phyloP scores from a whole-genome alignment of 2,888 invertebrate species.

The Gerosis bhagava region DNA sequence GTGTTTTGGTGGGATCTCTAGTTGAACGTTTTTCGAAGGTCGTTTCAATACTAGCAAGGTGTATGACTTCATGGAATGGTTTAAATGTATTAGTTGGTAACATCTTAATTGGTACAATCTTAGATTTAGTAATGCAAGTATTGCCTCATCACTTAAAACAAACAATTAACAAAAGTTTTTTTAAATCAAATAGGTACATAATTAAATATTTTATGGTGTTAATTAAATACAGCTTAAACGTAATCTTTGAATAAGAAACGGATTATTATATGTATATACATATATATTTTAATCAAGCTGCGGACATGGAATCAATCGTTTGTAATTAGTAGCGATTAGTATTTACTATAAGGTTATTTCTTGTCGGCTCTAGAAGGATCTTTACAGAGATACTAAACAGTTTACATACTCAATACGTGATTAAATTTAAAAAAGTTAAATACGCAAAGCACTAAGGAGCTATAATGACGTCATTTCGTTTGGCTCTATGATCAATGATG shows the following conservation, averaged over 20 bases:
- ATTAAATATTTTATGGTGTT: too few species aligned
- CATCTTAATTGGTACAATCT: too few species aligned
- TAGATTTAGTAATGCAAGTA: too few species aligned
- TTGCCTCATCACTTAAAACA: too few species aligned
- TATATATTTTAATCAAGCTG: conserved; percentile 16
- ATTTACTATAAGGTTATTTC: conserved; percentile 16
- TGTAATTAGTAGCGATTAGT: conserved; percentile 20
- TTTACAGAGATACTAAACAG: too few species aligned
- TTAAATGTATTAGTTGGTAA: too few species aligned
- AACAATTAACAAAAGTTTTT: too few species aligned
- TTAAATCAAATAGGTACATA: too few species aligned
- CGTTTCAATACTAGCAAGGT: conserved; percentile 4
- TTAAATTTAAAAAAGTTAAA: not conserved
- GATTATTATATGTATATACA: too few species aligned
- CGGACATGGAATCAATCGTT: conserved; percentile 14
- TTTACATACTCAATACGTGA: conserved; percentile 1
- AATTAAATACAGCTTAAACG: too few species aligned
- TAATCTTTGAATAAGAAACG: conserved; percentile 15
- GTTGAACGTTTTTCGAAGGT: conserved; percentile 10
- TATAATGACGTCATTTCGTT: conserved; percentile 4
- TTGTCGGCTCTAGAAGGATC: too few species aligned
- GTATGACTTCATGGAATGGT: conserved; percentile 17
- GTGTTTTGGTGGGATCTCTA: too few species aligned
- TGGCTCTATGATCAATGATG: conserved; percentile 20
- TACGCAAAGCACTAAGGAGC: not conserved